Conservation (phyloP, 1,140 invertebrate genomes). For the Mya arenaria region DNA sequence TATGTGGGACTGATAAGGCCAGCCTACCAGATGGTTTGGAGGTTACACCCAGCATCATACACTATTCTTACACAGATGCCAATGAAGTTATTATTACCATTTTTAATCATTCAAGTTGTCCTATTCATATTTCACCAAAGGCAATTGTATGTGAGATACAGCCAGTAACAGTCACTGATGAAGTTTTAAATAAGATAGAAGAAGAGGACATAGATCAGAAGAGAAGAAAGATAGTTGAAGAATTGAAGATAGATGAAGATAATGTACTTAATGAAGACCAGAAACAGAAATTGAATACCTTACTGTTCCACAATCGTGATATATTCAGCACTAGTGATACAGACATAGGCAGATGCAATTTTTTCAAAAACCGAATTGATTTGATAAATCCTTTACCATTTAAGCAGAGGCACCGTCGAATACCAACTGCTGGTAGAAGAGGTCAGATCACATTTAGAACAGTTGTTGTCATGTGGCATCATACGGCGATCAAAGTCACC, state of each 20-base stretch:
- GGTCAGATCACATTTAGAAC: slow-evolving; percentile 38
- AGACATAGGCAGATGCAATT: slow-evolving; percentile 32
- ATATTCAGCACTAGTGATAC: slow-evolving; percentile 41
- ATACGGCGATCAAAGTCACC: slow-evolving; percentile 16
- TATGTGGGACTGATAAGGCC: neutral
- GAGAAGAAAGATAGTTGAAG: neutral
- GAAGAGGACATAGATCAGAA: neutral
- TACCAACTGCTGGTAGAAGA: slow-evolving; percentile 46
- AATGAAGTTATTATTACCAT: neutral
- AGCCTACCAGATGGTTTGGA: neutral
- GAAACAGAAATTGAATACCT: neutral
- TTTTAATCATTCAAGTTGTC: slow-evolving; percentile 10
- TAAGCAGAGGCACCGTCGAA: slow-evolving; percentile 44
- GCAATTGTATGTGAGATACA: slow-evolving; percentile 24
- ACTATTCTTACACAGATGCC: neutral
- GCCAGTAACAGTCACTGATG: slow-evolving; percentile 2
- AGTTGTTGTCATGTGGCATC: slow-evolving; percentile 25
- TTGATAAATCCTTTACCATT: slow-evolving; percentile 24
- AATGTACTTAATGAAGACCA: neutral
- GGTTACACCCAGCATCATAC: slow-evolving; percentile 1
- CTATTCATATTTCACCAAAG: slow-evolving; percentile 29
- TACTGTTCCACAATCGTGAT: slow-evolving; percentile 19
- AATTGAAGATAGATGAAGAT: slow-evolving; percentile 7
- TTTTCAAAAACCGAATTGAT: slow-evolving; percentile 44
- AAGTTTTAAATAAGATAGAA: neutral